Base-by-base conservation (phyloP, 2,888 invertebrate genomes). In the Epistrophe grossulariae region DNA sequence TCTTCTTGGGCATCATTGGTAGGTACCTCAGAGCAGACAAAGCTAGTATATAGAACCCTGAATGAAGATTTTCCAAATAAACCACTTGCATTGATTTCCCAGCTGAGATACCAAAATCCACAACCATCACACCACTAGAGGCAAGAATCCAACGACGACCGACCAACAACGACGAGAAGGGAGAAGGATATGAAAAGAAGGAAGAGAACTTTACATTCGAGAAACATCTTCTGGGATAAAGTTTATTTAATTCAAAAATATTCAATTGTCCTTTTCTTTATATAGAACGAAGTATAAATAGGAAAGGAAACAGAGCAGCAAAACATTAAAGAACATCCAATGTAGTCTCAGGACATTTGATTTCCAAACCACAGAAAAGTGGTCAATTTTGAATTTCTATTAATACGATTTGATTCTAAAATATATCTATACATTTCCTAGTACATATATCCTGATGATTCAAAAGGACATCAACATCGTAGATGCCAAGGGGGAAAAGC, bases 81-180 rank as follows among this genome's bases (percentile, higher is more conserved):
- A 71, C 71, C 80, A 84, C 76, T 84, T 73, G 77, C 68, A 78
- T 85, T 73, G 81, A 85, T 85, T 85, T 78, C 84, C 84, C 84
- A 70, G 48, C 43, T 73, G 84, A 70, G 55, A 57, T 73, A 50
- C 24, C 17, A 40, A 8, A 55, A 55, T 28, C n/a, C 55, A 55
- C 28, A 55, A 9, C 55, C 28, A 35, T 0, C 15, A 15, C 48
- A 35, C 0, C 48, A 28, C 45, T 17, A 48, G 68, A 68, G 68
- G 50, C 48, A 68, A 50, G 50, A 50, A 50, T 50, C 38, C 35
- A 50, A 68, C 9, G n/a, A 48, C 6, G 2, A 24, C 1, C 24
- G 1, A 24, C 24, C 24, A 40, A 17, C n/a, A 4, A 38, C 10
- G 43, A 15, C 13, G 40, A 28, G 28, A n/a, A 10, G 28, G n/a